phyloP scores from a whole-genome alignment of 2,113 vertebrate genomes.

The Lophius piscatorius region DNA sequence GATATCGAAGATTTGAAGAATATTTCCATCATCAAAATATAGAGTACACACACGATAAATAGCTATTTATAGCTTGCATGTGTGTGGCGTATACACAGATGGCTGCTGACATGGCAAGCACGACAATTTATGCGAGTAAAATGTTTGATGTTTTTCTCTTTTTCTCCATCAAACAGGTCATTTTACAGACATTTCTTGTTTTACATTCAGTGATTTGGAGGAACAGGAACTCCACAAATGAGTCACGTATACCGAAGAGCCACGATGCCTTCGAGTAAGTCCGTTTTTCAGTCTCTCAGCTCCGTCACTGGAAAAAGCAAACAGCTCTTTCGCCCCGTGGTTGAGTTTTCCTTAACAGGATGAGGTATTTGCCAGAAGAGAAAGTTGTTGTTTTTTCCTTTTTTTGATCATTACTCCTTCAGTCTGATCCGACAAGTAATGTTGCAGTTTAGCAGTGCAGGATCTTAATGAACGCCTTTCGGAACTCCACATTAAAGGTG shows the following conservation, averaged over 20 bases:
- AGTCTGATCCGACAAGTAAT: slow-evolving; percentile 32
- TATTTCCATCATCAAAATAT: slow-evolving; percentile 54
- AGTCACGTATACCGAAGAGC: slow-evolving; percentile 44
- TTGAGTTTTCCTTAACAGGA: slow-evolving; percentile 61
- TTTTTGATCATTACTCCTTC: slow-evolving; percentile 31
- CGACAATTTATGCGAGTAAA: slow-evolving; percentile 65
- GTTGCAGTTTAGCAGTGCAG: slow-evolving; percentile 87
- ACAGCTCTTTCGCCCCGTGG: slow-evolving; percentile 28
- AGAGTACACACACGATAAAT: slow-evolving; percentile 63
- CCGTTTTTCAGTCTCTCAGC: slow-evolving; percentile 32
- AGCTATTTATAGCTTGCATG: slow-evolving; percentile 58
- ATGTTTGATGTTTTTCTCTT: slow-evolving; percentile 46
- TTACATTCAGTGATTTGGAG: slow-evolving; percentile 76
- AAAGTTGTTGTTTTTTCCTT: no score
- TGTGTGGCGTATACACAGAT: slow-evolving; percentile 73
- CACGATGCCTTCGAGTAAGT: slow-evolving; percentile 35
- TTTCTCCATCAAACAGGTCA: slow-evolving; percentile 51
- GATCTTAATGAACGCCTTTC: slow-evolving; percentile 98
- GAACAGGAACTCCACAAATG: slow-evolving; percentile 53
- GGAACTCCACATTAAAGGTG: slow-evolving; percentile 97
- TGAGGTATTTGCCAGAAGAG: slow-evolving; percentile 69
- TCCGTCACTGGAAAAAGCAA: slow-evolving; percentile 33
- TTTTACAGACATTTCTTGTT: slow-evolving; percentile 78
- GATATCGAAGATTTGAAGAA: slow-evolving; percentile 50
- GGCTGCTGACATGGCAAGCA: slow-evolving; percentile 65